Evolutionary conservation across 2,113 vertebrate genomes (phyloP).

Genomic region (Sardina pilchardus): DNA sequence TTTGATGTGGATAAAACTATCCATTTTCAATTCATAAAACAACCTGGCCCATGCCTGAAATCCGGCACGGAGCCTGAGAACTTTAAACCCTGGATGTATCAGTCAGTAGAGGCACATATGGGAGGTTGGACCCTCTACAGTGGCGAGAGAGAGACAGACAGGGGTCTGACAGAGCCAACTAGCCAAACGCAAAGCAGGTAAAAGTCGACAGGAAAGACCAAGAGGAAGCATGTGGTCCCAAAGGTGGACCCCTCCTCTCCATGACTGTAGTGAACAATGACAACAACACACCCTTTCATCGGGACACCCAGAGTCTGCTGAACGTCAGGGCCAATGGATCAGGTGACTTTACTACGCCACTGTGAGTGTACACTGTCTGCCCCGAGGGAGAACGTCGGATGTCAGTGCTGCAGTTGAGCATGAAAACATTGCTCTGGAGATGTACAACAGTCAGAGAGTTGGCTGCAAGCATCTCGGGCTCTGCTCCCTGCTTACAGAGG

Average conservation of each 20-base stretch:
- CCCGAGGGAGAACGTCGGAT: not conserved
- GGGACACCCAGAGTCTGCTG: slow-evolving; percentile 2
- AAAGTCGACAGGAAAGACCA: not conserved
- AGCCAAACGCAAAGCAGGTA: not conserved
- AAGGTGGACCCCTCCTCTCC: not conserved
- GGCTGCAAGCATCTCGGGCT: not conserved
- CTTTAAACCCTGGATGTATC: not conserved
- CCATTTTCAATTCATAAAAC: too few species aligned
- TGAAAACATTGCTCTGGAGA: not conserved
- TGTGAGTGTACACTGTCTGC: not conserved
- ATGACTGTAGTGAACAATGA: not conserved
- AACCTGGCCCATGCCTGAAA: too few species aligned
- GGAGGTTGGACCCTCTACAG: not conserved
- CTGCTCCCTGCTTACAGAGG: not conserved
- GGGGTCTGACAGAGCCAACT: not conserved
- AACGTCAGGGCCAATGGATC: not conserved
- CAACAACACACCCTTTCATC: not conserved
- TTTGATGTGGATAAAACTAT: too few species aligned
- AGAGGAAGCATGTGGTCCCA: not conserved
- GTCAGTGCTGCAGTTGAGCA: not conserved
- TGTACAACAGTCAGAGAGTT: not conserved
- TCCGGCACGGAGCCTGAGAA: too few species aligned
- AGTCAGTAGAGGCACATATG: not conserved
- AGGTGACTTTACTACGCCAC: slow-evolving; percentile 8
- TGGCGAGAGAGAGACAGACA: not conserved